Evolutionary conservation across 2,888 invertebrate species (phyloP), one percentile per base, ranked within the genome.

Genomic region (Noctua janthina): DNA sequence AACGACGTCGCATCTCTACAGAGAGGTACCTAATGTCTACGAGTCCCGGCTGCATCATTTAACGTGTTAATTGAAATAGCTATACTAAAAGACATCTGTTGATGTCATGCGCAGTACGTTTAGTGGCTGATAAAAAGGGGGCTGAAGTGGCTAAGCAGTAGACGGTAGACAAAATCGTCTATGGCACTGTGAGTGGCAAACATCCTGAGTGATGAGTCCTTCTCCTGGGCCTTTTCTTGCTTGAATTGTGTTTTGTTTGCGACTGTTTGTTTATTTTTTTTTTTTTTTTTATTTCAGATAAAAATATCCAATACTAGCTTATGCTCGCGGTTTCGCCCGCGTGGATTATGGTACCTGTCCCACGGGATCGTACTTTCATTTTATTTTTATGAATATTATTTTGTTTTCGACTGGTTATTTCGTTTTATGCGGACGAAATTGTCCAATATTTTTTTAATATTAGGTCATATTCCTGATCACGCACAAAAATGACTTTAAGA

Each of bases 61-160:
- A 86, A 88, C 83, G 87, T 78, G 86, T 88, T 92, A 90, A 91
- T 91, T 90, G 86, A 88, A 91, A 90, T 70, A 56, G 0, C 43
- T 43, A 49, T 46, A 76, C 56, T 54, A 11, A 35, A 67, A 35
- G 71, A 35, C 68, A 73, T 85, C 43, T 72, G 64, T 74, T 80
- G 51, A 11, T 72, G 86, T 67, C 79, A 84, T 62, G 43, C 43
- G 39, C 78, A 80, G 74, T 49, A 46, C 15, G 69, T 17, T 29
- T 71, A 43, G 49, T 23, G 29, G 56, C 64, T 11, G 17, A 66
- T n/a, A 51, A 2, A 23, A 20, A 62, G n/a, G 39, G 62, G 62
- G 11, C 23, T 39, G 20, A 75, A 78, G 49, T 77, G 68, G 51
- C 20, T 59, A 15, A 15, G 15, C 2, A 49, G 46, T 29, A 56